A percentile compares a stretch with the other conserved stretches of the same genome.
phyloP scores from a whole-genome alignment of 2,888 invertebrate species.

The Cyaniris semiargus region DNA sequence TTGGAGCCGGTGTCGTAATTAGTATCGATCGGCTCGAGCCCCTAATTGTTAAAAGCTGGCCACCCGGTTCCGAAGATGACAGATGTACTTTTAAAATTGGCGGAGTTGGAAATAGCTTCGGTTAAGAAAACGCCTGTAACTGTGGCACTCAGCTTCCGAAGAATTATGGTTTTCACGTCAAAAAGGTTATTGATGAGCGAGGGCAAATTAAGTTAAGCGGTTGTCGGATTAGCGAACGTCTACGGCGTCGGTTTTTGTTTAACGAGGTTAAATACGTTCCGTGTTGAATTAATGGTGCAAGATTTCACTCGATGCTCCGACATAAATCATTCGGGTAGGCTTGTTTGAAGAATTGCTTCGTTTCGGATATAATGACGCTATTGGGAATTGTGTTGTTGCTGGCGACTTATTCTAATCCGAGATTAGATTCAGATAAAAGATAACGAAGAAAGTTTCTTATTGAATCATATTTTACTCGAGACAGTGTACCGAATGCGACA shows the following conservation, averaged over 20 bases:
- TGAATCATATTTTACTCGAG: constrained; percentile 5
- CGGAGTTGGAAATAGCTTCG: constrained; percentile 51
- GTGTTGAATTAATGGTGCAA: constrained; percentile 40
- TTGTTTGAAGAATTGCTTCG: constrained; percentile 27
- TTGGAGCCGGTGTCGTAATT: neutral
- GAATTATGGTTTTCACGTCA: constrained; percentile 74
- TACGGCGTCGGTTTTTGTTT: constrained; percentile 38
- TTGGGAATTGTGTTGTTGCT: constrained; percentile 18
- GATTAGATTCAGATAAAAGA: constrained; percentile 19
- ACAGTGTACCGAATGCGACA: neutral
- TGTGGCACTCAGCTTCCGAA: constrained; percentile 64
- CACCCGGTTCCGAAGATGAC: constrained; percentile 47
- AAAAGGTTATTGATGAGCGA: constrained; percentile 73
- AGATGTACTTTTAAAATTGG: constrained; percentile 34
- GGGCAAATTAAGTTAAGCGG: constrained; percentile 67
- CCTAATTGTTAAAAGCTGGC: neutral
- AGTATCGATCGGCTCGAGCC: neutral
- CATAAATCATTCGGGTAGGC: constrained; percentile 23
- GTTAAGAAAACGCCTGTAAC: constrained; percentile 62
- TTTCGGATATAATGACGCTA: constrained; percentile 28
- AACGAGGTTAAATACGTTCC: constrained; percentile 41
- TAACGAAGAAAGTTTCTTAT: neutral
- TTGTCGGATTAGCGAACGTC: constrained; percentile 58
- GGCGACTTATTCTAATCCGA: constrained; percentile 9
- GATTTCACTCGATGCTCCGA: constrained; percentile 35